Conservation (phyloP, 2,113 vertebrate species). For the Carassius carassius region DNA sequence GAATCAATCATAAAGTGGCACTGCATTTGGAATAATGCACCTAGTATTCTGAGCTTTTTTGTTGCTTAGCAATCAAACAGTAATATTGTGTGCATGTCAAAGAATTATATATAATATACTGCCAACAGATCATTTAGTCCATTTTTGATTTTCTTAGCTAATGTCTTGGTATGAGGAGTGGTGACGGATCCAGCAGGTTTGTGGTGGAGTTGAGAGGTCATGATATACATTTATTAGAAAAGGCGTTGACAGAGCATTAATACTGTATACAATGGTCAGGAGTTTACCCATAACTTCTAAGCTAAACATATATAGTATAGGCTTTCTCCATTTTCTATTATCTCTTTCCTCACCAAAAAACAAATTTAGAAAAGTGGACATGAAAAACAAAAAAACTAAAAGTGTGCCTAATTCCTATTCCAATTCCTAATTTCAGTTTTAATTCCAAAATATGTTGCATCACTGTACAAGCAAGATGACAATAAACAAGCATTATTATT, state of each 20-base stretch:
- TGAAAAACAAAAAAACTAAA: neutral
- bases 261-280: neutral
- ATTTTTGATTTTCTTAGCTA: neutral
- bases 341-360: neutral
- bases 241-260: neutral
- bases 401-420: neutral
- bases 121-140: neutral
- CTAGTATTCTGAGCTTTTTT: neutral
- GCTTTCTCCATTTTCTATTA: neutral
- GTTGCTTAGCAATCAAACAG: neutral
- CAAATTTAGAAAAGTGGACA: neutral
- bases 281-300: neutral
- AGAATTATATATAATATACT: neutral
- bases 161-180: constrained; percentile 8
- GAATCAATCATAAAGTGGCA: constrained; percentile 3
- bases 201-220: neutral
- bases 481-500: no score
- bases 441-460: no score
- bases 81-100: neutral
- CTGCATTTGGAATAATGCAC: neutral
- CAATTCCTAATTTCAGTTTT: no score
- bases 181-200: neutral
- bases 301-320: neutral
- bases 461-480: no score
- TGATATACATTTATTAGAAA: neutral